Evolutionary conservation across 2,113 vertebrate species (phyloP).

Genomic region (Salvelinus sp.): DNA sequence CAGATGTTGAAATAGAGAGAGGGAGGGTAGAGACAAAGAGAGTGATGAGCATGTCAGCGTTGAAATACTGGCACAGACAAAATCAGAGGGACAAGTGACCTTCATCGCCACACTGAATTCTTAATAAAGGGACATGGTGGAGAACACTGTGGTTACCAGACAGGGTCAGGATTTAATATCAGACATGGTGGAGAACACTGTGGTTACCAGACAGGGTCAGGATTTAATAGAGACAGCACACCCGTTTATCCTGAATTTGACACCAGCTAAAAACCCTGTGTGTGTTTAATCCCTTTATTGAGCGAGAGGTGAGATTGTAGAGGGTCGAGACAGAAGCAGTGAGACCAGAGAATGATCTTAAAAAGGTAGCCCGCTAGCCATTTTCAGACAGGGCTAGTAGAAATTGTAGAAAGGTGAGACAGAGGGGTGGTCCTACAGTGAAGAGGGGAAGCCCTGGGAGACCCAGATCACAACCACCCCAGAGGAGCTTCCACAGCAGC

Average conservation of each 20-base stretch:
- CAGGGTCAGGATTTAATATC: constrained; percentile 18
- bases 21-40: background rate
- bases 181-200: background rate
- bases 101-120: background rate
- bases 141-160: background rate
- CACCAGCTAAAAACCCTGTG: constrained; percentile 1
- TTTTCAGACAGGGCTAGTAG: too few relatives aligned
- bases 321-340: background rate
- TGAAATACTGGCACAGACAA: background rate
- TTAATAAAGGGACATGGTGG: background rate
- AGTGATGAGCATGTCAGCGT: background rate
- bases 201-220: background rate
- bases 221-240: constrained; percentile 9
- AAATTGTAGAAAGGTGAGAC: background rate
- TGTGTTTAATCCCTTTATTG: constrained; percentile 3
- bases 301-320: constrained; percentile 1
- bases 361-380: too few relatives aligned
- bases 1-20: background rate
- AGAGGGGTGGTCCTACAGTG: background rate
- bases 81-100: background rate
- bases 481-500: background rate
- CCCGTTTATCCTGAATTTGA: constrained; percentile 22
- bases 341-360: background rate
- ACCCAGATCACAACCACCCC: background rate
- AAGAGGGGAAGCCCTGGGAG: constrained; percentile 4